phyloP scores from a whole-genome alignment of 2,888 invertebrate species.

The Hirtodrosophila trivittata region DNA sequence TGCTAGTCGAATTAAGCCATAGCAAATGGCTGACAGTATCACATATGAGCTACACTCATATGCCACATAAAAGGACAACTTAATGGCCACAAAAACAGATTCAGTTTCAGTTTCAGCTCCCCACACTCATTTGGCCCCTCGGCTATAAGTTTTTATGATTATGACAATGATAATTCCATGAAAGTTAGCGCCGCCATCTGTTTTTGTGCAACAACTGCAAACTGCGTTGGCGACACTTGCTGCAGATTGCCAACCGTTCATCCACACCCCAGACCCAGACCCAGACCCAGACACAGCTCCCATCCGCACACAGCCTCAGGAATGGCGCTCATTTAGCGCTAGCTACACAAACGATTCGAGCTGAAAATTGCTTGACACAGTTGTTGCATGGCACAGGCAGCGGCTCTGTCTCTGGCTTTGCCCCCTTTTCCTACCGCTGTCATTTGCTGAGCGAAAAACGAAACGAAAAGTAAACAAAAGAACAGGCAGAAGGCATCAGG shows the following conservation, averaged over 20 bases:
- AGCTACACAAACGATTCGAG: slow-evolving; percentile 64
- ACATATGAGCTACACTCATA: slow-evolving; percentile 19
- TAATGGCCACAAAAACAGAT: not conserved
- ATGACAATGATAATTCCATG: slow-evolving; percentile 73
- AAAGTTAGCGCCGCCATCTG: slow-evolving; percentile 42
- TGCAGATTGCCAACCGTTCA: slow-evolving; percentile 55
- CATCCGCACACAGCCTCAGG: not conserved
- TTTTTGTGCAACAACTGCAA: slow-evolving; percentile 72
- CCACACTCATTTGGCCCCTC: slow-evolving; percentile 20
- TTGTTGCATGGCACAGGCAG: slow-evolving; percentile 55
- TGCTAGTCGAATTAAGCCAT: too few relatives aligned
- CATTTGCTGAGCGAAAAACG: slow-evolving; percentile 61
- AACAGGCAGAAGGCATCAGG: slow-evolving; percentile 26
- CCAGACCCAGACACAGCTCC: too few relatives aligned
- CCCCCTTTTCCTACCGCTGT: slow-evolving; percentile 42
- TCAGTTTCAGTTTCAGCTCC: not conserved
- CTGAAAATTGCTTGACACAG: slow-evolving; percentile 77
- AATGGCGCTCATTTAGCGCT: slow-evolving; percentile 44
- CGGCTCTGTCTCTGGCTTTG: slow-evolving; percentile 25
- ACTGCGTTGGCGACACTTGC: slow-evolving; percentile 74
- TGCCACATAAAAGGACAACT: not conserved
- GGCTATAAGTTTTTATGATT: slow-evolving; percentile 66
- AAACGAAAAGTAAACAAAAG: slow-evolving; percentile 73
- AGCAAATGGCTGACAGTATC: too few relatives aligned
- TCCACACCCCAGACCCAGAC: not conserved